Evolutionary conservation across 2,888 invertebrate genomes (phyloP).

Genomic region (Torymus tubicola): DNA sequence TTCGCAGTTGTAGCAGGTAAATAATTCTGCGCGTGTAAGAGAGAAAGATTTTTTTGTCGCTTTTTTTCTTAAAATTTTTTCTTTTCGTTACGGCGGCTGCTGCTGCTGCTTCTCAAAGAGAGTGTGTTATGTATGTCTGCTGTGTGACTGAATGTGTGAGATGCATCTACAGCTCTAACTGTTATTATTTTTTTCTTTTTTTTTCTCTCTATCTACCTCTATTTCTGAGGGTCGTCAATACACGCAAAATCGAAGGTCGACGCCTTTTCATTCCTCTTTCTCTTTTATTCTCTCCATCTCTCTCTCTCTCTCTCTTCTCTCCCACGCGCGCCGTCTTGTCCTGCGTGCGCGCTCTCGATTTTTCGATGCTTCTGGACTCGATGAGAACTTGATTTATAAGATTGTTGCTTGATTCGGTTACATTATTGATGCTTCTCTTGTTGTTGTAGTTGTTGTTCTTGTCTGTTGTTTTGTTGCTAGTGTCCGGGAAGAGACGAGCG

Average conservation of each 20-base stretch:
- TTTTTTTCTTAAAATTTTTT: constrained; percentile 42
- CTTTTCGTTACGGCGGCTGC: constrained; percentile 3
- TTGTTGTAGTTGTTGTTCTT: constrained; percentile 15
- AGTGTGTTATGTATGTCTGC: constrained; percentile 15
- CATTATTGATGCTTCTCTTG: constrained; percentile 27
- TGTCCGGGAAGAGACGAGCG: constrained; percentile 69
- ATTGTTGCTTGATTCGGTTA: constrained; percentile 12
- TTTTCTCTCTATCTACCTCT: background rate
- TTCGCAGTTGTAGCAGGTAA: constrained; percentile 50
- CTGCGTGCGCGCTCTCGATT: constrained; percentile 1
- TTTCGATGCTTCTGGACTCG: constrained; percentile 43
- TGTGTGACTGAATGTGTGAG: background rate
- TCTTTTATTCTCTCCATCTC: background rate
- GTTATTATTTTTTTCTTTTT: constrained; percentile 9
- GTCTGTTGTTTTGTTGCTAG: constrained; percentile 28
- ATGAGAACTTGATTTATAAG: constrained; percentile 31
- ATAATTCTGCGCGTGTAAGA: constrained; percentile 56
- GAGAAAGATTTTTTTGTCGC: constrained; percentile 49
- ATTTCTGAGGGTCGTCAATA: constrained; percentile 9
- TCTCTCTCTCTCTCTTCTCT: background rate
- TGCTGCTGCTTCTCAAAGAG: constrained; percentile 39
- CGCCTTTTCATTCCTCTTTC: background rate
- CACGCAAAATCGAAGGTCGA: background rate
- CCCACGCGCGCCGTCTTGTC: background rate
- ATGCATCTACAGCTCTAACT: constrained; percentile 19